These are phyloP conservation scores for Xylocampa areola DNA, from an alignment of 2,888 invertebrate species.

Conservation along the genomic window DNA sequence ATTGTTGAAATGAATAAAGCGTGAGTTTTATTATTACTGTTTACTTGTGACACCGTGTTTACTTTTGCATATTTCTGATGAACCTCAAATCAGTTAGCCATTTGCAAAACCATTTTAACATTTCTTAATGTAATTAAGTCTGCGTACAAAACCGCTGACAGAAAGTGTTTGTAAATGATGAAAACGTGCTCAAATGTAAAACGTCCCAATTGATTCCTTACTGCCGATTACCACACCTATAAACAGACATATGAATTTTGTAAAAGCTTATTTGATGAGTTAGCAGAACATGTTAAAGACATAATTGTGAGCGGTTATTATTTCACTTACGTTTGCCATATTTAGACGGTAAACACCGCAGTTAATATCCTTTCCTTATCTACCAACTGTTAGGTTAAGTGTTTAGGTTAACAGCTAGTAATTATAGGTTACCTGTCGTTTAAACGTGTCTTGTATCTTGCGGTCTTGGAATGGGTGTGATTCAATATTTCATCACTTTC, in stretches of 20 bases:
- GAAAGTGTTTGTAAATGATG: background rate
- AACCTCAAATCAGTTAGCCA: no score
- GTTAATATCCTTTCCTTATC: slow-evolving; percentile 47
- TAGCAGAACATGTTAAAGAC: slow-evolving; percentile 25
- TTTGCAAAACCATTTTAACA: background rate
- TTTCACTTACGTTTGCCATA: slow-evolving; percentile 34
- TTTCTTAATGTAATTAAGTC: slow-evolving; percentile 4
- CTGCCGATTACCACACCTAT: background rate
- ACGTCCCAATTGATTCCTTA: background rate
- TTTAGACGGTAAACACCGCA: slow-evolving; percentile 33
- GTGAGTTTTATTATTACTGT: no score
- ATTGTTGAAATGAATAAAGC: no score
- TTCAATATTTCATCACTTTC: slow-evolving; percentile 10
- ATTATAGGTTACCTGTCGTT: slow-evolving; percentile 27
- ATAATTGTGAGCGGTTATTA: slow-evolving; percentile 39
- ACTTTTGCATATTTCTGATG: no score
- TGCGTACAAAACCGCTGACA: background rate
- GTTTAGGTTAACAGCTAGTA: slow-evolving; percentile 47
- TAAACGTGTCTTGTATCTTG: slow-evolving; percentile 7
- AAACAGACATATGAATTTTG: background rate
- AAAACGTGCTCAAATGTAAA: slow-evolving; percentile 22
- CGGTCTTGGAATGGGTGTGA: background rate
- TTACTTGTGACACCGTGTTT: no score
- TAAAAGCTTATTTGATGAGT: slow-evolving; percentile 16
- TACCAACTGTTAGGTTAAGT: slow-evolving; percentile 20